Base-by-base conservation (phyloP, 2,888 invertebrate species). In the Melanophora roralis region DNA sequence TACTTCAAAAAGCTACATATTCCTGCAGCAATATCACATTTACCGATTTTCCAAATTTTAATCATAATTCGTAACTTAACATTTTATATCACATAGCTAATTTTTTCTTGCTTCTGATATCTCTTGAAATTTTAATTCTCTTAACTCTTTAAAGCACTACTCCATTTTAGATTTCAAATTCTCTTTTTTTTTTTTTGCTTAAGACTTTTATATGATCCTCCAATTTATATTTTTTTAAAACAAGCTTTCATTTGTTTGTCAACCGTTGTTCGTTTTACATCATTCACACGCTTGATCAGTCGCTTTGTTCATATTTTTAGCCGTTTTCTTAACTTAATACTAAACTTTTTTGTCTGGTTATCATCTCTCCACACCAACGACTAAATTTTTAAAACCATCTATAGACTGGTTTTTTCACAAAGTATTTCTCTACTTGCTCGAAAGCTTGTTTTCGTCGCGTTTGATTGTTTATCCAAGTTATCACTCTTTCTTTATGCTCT, bases 231-330 rank as follows among this genome's bases (percentile, higher is more conserved):
- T 57, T 74, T 80, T 51, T 45, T 9, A 23, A 73, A 76, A 76
- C 75, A 68, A 68, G 80, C 68, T 76, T 80, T 67, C 72, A 80
- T 80, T 76, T 72, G 45, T 64, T 76, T 16, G 57, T 40, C 19
- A 55, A 57, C 62, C 64, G 55, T 53, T 12, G 65, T 64, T 23
- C 64, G 53, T 45, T 53, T 62, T 51, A 73, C 60, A 80, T 57
- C 62, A n/a, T 62, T 68, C 23, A 62, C 76, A 62, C 76, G 74
- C 69, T 74, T 59, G 49, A 38, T 40, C 71, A 57, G 12, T 59
- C 32, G 21, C 45, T 71, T 34, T 9, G 38, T 57, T 68, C 53
- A 23, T 64, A 36, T 67, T 40, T 76, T 32, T 40, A 43, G 40
- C 23, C 57, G 68, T 36, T 73, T 74, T 71, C 64, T 65, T 65